Conservation (phyloP, 2,888 invertebrate genomes). For the Cylindroiulus punctatus region DNA sequence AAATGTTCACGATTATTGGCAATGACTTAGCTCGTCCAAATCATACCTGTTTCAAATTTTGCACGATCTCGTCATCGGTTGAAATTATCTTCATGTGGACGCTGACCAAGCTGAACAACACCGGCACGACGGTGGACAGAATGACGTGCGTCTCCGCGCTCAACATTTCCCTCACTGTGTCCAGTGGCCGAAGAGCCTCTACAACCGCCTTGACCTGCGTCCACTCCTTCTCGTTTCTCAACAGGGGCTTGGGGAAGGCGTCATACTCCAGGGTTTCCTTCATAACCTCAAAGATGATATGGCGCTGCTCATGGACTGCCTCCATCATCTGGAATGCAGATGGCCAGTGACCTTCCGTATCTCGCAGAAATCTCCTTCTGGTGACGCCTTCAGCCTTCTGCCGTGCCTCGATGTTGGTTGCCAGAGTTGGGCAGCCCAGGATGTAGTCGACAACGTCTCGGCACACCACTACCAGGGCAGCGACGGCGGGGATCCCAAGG, state of each 20-base stretch:
- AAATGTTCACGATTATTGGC: too few species aligned
- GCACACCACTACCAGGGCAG: background rate
- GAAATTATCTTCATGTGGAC: background rate
- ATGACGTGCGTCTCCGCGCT: slow-evolving; percentile 1
- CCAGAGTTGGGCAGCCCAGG: background rate
- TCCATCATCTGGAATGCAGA: slow-evolving; percentile 33
- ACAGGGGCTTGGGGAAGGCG: background rate
- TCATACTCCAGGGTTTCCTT: background rate
- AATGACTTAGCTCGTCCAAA: background rate
- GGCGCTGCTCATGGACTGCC: background rate
- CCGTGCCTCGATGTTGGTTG: background rate
- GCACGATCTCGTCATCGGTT: background rate
- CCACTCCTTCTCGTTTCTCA: slow-evolving; percentile 22
- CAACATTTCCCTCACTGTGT: slow-evolving; percentile 40
- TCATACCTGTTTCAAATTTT: slow-evolving; percentile 28
- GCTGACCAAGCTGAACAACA: slow-evolving; percentile 43
- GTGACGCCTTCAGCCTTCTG: background rate
- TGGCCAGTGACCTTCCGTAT: slow-evolving; percentile 8
- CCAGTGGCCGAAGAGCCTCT: background rate
- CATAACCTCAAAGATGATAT: background rate
- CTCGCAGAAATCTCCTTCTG: background rate
- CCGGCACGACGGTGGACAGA: slow-evolving; percentile 36
- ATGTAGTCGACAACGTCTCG: slow-evolving; percentile 36
- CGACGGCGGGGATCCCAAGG: slow-evolving; percentile 13
- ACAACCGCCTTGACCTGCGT: background rate